A percentile compares a stretch with the other conserved stretches of the same genome.
These are phyloP conservation scores for Archips xylosteana DNA, from an alignment of 2,888 invertebrate genomes.

Conservation along the genomic window DNA sequence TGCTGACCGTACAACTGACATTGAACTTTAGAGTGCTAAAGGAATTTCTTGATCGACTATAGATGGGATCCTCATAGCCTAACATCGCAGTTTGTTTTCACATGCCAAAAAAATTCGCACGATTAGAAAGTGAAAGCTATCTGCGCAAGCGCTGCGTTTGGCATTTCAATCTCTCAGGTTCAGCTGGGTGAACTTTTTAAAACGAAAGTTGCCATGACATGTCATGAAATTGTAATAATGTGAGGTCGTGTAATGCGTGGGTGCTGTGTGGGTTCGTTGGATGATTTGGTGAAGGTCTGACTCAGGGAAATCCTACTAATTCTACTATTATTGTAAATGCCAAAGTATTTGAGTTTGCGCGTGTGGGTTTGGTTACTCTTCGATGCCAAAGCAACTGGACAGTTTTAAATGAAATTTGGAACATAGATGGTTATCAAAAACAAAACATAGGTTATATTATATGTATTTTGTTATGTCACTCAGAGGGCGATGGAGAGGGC, in stretches of 20 bases:
- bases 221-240: neutral
- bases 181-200: neutral
- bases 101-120: neutral
- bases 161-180: neutral
- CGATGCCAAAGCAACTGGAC: neutral
- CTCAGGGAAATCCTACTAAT: neutral
- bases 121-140: constrained; percentile 7
- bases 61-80: too few species aligned
- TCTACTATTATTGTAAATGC: neutral
- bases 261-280: neutral
- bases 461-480: too few species aligned
- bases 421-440: neutral
- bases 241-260: neutral
- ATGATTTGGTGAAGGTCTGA: neutral
- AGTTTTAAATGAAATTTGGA: neutral
- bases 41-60: too few species aligned
- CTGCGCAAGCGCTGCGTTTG: neutral
- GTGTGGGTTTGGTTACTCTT: too few species aligned
- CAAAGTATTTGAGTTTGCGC: too few species aligned
- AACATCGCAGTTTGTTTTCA: neutral
- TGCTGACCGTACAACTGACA: too few species aligned
- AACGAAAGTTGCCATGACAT: neutral
- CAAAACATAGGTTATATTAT: too few species aligned
- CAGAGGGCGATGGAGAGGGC: too few species aligned
- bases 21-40: too few species aligned